phyloP scores from a whole-genome alignment of 2,113 vertebrate genomes.

The Anoura caudifer region DNA sequence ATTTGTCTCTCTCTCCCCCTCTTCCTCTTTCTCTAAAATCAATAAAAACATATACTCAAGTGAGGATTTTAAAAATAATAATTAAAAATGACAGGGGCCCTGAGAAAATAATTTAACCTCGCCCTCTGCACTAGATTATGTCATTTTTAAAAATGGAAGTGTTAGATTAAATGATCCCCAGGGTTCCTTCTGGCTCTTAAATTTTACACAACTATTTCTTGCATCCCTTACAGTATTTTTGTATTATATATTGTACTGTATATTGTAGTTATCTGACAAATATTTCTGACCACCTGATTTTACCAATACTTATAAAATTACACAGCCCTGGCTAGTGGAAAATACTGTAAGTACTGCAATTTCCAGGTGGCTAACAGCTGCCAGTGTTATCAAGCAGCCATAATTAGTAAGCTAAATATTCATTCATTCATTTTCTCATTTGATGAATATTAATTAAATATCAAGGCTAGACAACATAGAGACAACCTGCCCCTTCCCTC shows the following conservation, averaged over 20 bases:
- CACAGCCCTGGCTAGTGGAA: not conserved
- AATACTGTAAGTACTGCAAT: not conserved
- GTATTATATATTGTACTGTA: not conserved
- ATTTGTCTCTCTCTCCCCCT: too few relatives aligned
- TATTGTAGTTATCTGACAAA: not conserved
- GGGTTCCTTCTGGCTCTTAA: not conserved
- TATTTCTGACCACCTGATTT: conserved; percentile 25
- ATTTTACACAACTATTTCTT: conserved; percentile 11
- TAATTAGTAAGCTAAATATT: conserved; percentile 11
- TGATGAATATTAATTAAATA: not conserved
- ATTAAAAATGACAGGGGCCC: not conserved
- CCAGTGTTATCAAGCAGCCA: not conserved
- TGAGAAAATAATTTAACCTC: not conserved
- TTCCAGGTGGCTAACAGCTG: not conserved
- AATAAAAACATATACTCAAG: too few relatives aligned
- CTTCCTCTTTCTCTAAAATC: too few relatives aligned
- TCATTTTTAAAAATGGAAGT: conserved; percentile 11
- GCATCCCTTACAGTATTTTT: not conserved
- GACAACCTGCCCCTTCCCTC: not conserved
- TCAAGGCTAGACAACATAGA: not conserved
- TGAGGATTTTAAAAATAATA: too few relatives aligned
- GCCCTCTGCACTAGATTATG: not conserved
- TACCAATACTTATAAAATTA: conserved; percentile 2
- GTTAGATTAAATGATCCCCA: not conserved
- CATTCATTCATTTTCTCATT: not conserved